Conservation (phyloP, 2,888 invertebrate genomes). For the Archips xylosteana region DNA sequence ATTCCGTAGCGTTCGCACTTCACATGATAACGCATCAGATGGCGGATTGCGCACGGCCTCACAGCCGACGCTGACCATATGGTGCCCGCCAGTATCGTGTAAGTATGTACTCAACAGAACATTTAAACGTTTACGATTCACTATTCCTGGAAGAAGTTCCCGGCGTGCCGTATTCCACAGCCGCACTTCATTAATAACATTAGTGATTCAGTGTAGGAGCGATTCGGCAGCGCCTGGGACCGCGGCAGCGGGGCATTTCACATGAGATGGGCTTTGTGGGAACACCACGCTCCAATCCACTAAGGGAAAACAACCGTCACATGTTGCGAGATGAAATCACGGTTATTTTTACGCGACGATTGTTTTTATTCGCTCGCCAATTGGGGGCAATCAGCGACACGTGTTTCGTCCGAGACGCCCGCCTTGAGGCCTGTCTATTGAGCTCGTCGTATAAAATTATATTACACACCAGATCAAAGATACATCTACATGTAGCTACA, state of each 20-base stretch:
- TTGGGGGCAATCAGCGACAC: conserved; percentile 85
- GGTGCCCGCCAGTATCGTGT: conserved; percentile 48
- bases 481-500: neutral
- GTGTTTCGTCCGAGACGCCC: conserved; percentile 78
- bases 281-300: conserved; percentile 65
- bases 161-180: conserved; percentile 40
- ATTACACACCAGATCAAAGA: neutral
- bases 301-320: conserved; percentile 78
- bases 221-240: conserved; percentile 72
- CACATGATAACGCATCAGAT: conserved; percentile 70
- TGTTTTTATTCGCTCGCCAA: conserved; percentile 86
- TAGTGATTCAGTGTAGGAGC: conserved; percentile 64
- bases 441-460: conserved; percentile 58
- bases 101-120: conserved; percentile 42
- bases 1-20: conserved; percentile 52
- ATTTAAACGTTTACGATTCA: conserved; percentile 52
- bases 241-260: conserved; percentile 72
- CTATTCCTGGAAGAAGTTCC: conserved; percentile 42
- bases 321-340: conserved; percentile 84
- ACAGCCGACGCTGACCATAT: conserved; percentile 67
- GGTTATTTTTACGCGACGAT: conserved; percentile 85
- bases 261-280: conserved; percentile 74
- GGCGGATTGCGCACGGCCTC: conserved; percentile 54
- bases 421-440: conserved; percentile 73
- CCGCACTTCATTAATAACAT: conserved; percentile 67